phyloP scores from a whole-genome alignment of 1,140 invertebrate genomes.

The Meteorus sp. region DNA sequence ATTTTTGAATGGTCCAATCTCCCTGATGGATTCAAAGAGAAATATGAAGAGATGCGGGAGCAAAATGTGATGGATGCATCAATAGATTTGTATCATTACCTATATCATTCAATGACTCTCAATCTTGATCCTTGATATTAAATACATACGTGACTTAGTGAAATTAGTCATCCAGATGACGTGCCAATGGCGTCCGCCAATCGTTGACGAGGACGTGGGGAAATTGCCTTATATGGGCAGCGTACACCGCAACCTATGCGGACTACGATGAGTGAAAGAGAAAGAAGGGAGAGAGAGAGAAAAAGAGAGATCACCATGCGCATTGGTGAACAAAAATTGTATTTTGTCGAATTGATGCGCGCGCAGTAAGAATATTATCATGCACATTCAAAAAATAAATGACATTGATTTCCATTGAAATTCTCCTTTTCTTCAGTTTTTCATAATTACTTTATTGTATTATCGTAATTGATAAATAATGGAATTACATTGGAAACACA shows the following conservation, averaged over 20 bases:
- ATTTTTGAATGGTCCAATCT: conserved; percentile 27
- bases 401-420: neutral
- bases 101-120: no score
- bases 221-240: conserved; percentile 64
- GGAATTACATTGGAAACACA: neutral
- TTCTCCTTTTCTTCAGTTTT: neutral
- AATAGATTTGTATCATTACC: no score
- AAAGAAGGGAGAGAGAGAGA: conserved; percentile 36
- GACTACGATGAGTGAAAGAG: no score
- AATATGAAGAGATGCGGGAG: neutral
- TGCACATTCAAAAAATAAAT: neutral
- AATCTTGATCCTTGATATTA: neutral
- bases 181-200: conserved; percentile 48
- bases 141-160: conserved; percentile 16
- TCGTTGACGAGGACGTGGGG: conserved; percentile 54
- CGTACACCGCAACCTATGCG: no score
- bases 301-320: conserved; percentile 20
- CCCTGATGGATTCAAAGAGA: conserved; percentile 5
- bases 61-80: neutral
- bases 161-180: conserved; percentile 31
- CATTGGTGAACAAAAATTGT: no score
- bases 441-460: neutral
- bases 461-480: neutral
- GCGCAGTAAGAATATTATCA: conserved; percentile 4
- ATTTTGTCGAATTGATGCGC: no score